Evolutionary conservation across 1,140 invertebrate species (phyloP).

Genomic region (Philopotamus ludificatus): DNA sequence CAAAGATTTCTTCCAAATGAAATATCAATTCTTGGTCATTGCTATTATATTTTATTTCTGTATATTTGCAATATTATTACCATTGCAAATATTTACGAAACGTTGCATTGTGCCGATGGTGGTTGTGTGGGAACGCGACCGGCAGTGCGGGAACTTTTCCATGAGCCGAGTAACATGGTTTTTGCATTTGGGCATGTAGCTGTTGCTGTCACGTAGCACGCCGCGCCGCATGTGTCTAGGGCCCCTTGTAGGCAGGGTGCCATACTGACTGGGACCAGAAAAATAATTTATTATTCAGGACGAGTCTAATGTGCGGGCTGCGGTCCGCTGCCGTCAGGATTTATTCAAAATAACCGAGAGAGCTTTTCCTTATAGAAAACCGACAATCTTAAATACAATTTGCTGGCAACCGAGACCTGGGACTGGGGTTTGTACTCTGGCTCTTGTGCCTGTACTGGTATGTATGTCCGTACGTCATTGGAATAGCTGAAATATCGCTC

Average conservation of each 20-base stretch:
- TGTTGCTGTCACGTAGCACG: slow-evolving; percentile 30
- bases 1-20: too few relatives aligned
- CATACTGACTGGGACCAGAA: slow-evolving; percentile 8
- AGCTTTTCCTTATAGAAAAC: slow-evolving; percentile 26
- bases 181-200: slow-evolving; percentile 38
- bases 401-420: background rate
- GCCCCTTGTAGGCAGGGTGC: background rate
- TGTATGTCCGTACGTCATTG: background rate
- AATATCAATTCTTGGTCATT: too few relatives aligned
- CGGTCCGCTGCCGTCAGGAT: slow-evolving; percentile 28
- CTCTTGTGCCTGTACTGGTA: too few relatives aligned
- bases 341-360: slow-evolving; percentile 31
- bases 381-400: slow-evolving; percentile 26
- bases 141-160: slow-evolving; percentile 32
- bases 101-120: too few relatives aligned
- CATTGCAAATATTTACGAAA: too few relatives aligned
- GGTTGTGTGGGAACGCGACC: background rate
- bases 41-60: too few relatives aligned
- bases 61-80: too few relatives aligned
- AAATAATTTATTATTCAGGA: slow-evolving; percentile 38
- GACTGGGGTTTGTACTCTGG: too few relatives aligned
- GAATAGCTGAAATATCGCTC: background rate
- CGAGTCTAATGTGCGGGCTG: slow-evolving; percentile 28
- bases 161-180: slow-evolving; percentile 37
- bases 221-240: slow-evolving; percentile 10